Conservation (phyloP, 1,140 invertebrate species). For the Hesperophylax magnus region DNA sequence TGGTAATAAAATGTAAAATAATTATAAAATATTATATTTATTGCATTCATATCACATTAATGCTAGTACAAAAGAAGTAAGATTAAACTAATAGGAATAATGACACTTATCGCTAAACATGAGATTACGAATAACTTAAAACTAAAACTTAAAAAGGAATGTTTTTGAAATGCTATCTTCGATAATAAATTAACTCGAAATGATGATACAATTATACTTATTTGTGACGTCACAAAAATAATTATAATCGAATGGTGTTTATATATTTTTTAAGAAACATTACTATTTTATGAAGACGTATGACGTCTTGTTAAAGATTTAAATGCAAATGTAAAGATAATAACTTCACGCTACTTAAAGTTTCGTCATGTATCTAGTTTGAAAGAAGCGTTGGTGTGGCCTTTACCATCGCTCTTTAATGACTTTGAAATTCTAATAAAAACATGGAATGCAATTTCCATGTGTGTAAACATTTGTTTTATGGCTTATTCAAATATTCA, state of each 20-base stretch:
- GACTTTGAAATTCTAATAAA: conserved; percentile 6
- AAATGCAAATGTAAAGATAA: conserved; percentile 11
- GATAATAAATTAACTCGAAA: conserved; percentile 31
- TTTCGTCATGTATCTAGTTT: neutral
- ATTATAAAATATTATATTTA: conserved; percentile 35
- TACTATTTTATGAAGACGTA: neutral
- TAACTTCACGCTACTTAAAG: neutral
- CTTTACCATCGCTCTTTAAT: neutral
- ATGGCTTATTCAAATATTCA: no score
- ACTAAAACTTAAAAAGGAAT: conserved; percentile 9
- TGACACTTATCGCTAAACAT: conserved; percentile 42
- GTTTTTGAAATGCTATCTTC: conserved; percentile 4
- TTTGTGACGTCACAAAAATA: no score
- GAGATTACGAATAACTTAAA: conserved; percentile 37
- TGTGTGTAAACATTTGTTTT: no score
- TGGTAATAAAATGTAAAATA: no score
- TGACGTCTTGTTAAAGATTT: conserved; percentile 14
- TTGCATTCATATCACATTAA: conserved; percentile 46
- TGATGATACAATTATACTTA: neutral
- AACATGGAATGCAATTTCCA: no score
- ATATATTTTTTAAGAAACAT: neutral
- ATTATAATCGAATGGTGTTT: neutral
- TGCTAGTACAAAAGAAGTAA: conserved; percentile 39
- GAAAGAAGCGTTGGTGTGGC: neutral
- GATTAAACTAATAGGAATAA: conserved; percentile 50